A percentile compares a stretch with the other conserved stretches of the same genome.
Evolutionary conservation across 2,113 vertebrate genomes (phyloP).

Genomic region (Gallinago paraguaiae): DNA sequence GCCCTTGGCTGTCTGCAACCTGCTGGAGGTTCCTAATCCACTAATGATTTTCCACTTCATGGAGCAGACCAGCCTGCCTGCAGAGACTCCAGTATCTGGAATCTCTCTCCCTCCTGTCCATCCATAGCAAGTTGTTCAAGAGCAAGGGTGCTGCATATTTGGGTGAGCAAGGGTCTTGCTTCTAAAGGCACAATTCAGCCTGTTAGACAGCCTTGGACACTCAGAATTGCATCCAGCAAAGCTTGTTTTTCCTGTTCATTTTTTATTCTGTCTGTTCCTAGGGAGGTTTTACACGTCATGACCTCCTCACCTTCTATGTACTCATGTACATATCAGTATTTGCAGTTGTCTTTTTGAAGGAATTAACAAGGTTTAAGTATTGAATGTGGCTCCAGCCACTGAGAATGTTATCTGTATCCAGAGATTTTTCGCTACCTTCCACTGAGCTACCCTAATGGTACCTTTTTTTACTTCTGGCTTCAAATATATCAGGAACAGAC

Average conservation of each 20-base stretch:
- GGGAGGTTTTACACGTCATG: background rate
- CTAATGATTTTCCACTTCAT: background rate
- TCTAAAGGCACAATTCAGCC: background rate
- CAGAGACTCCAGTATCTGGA: background rate
- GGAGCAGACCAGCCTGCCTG: background rate
- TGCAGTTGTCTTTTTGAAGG: slow-evolving; percentile 13
- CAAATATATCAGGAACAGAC: slow-evolving; percentile 21
- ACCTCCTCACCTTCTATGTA: background rate
- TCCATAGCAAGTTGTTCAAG: background rate
- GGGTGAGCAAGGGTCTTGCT: background rate
- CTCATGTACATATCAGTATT: background rate
- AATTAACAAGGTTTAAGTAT: background rate
- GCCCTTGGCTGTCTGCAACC: background rate
- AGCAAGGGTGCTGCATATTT: background rate
- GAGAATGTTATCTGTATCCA: slow-evolving; percentile 41
- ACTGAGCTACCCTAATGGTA: background rate
- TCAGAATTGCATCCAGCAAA: background rate
- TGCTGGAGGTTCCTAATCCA: background rate
- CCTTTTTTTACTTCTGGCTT: background rate
- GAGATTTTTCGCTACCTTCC: slow-evolving; percentile 23
- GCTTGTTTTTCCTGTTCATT: background rate
- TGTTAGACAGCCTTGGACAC: background rate
- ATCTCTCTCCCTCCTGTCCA: background rate
- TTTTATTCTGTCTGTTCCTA: background rate
- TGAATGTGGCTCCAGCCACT: background rate